Base-by-base conservation (phyloP, 1,140 invertebrate species). In the Lordiphosa mommai region DNA sequence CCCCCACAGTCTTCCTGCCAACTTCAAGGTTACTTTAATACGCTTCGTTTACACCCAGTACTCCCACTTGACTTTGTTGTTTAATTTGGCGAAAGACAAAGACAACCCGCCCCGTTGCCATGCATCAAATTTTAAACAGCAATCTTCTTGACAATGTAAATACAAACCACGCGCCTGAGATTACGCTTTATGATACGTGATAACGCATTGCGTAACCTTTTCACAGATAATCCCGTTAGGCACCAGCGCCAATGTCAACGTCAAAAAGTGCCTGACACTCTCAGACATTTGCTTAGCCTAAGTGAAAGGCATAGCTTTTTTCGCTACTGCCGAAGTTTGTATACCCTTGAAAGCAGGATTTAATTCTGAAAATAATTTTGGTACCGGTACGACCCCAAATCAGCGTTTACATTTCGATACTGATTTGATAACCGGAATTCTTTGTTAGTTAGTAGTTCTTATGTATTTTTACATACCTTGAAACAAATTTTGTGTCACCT, bases 161-260 rank as follows among this genome's bases (percentile, higher is more conserved):
- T 68, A 68, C 63, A 61, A 72, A 65, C 77, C 77, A 74, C 77
- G 77, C 77, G 72, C 76, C 56, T 29, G 59, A 84, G 79, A 77
- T 84, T 77, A 72, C 77, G 77, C 77, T 82, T 82, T 82, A 82
- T 82, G 77, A 84, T 84, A 82, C 77, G 77, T 82, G 77, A 82
- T 82, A 82, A 77, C 77, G 77, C 77, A 82, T 82, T 76, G 72
- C 77, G 72, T 84, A 82, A 77, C 76, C 76, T 76, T 76, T 82
- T 82, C 72, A 49, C 64, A 84, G 77, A 84, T 84, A 84, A 84
- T 82, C 76, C 61, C 57, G 76, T 82, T 76, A 82, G 63, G 58
- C 68, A 50, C 57, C 38, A 60, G 38, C 37, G 37, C 13, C 52
- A 30, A 34, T 57, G 49, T 41, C 66, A 70, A 70, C 51, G 63